Conservation (phyloP, 2,113 vertebrate species). For the Salvelinus fontinalis region DNA sequence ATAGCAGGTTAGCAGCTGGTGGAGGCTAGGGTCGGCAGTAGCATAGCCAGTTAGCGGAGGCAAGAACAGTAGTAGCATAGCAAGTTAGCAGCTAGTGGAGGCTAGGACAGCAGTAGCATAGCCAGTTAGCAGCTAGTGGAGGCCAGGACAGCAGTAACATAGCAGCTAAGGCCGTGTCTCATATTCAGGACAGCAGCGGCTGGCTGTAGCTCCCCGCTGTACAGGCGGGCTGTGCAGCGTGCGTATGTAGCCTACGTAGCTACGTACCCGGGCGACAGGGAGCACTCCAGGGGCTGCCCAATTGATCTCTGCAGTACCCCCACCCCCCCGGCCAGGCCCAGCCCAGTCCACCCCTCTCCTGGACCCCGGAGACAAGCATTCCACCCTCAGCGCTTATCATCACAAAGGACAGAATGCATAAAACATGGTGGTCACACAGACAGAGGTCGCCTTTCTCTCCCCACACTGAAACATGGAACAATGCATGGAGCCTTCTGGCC, state of each 20-base stretch:
- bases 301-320: constrained; percentile 58
- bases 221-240: constrained; percentile 25
- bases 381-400: constrained; percentile 77
- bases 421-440: constrained; percentile 78
- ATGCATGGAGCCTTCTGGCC: constrained; percentile 76
- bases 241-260: constrained; percentile 34
- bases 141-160: neutral
- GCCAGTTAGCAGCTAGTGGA: too few species aligned
- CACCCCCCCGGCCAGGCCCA: constrained; percentile 3
- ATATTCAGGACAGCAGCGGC: constrained; percentile 40
- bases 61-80: too few species aligned
- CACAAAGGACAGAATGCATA: constrained; percentile 82
- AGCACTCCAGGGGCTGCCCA: constrained; percentile 56
- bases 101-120: too few species aligned
- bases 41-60: too few species aligned
- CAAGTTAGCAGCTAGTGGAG: too few species aligned
- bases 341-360: constrained; percentile 60
- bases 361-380: constrained; percentile 73
- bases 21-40: too few species aligned
- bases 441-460: constrained; percentile 73
- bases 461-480: constrained; percentile 71
- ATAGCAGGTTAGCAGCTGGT: too few species aligned
- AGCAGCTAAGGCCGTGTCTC: neutral
- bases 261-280: constrained; percentile 42
- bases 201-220: constrained; percentile 36